Evolutionary conservation across 1,140 invertebrate species (phyloP).

Genomic region (Drosophila saltans): DNA sequence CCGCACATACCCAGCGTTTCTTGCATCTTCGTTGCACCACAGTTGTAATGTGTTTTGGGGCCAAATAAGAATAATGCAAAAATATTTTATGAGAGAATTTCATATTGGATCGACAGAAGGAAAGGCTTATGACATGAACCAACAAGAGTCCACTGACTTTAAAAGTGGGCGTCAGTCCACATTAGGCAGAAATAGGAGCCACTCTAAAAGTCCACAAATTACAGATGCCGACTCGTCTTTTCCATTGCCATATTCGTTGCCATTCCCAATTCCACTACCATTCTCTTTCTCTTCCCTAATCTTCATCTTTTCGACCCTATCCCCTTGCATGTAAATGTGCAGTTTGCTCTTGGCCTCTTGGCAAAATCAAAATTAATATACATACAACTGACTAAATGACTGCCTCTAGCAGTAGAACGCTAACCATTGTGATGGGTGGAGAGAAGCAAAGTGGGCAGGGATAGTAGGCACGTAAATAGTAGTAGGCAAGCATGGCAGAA

Average conservation of each 20-base stretch:
- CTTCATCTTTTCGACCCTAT: neutral
- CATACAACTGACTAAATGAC: conserved; percentile 42
- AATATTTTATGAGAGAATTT: conserved; percentile 49
- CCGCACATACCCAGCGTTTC: conserved; percentile 13
- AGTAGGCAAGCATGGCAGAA: neutral
- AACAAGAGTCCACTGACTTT: conserved; percentile 31
- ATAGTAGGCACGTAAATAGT: neutral
- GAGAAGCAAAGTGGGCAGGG: conserved; percentile 16
- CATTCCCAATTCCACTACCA: no score
- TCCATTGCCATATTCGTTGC: no score
- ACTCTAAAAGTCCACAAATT: conserved; percentile 72
- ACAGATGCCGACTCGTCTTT: conserved; percentile 53
- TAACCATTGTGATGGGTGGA: conserved; percentile 13
- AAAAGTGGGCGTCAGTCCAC: conserved; percentile 42
- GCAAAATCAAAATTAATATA: conserved; percentile 79
- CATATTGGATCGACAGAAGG: conserved; percentile 23
- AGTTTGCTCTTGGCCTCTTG: conserved; percentile 53
- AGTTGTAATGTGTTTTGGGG: conserved; percentile 23
- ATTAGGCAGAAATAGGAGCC: conserved; percentile 48
- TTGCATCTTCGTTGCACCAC: conserved; percentile 15
- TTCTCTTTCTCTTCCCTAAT: neutral
- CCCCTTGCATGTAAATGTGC: conserved; percentile 75
- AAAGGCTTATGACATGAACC: conserved; percentile 69
- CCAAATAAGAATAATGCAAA: conserved; percentile 10
- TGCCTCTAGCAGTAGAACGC: conserved; percentile 29